Percentiles rank a stretch among this genome's conserved stretches.
These are phyloP conservation scores for Xylota segnis DNA, from an alignment of 2,888 invertebrate genomes.

Conservation along the genomic window DNA sequence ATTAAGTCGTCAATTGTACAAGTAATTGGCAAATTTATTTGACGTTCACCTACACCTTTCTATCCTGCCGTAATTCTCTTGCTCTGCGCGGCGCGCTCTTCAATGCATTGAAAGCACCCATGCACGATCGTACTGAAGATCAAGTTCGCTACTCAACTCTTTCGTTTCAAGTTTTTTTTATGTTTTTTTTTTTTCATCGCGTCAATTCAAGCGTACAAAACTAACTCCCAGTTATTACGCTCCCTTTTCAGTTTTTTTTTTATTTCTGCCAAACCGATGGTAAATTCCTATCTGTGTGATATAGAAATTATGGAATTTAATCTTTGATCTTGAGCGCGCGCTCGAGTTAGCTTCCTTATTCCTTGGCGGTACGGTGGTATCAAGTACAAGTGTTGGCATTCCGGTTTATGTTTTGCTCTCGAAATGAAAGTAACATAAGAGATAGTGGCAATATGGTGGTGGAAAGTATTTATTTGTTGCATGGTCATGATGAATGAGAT, in stretches of 20 bases:
- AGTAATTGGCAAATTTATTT: constrained; percentile 53
- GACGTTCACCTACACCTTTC: constrained; percentile 62
- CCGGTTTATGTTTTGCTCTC: constrained; percentile 33
- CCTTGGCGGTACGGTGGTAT: constrained; percentile 9
- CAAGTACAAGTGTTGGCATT: constrained; percentile 44
- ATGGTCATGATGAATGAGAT: constrained; percentile 39
- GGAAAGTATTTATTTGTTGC: constrained; percentile 37
- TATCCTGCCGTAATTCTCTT: constrained; percentile 12
- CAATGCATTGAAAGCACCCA: not conserved
- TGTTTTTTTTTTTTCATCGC: constrained; percentile 21
- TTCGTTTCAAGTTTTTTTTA: constrained; percentile 37
- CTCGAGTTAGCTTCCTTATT: constrained; percentile 50
- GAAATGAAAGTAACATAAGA: constrained; percentile 47
- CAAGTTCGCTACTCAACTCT: constrained; percentile 64
- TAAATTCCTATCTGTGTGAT: constrained; percentile 24
- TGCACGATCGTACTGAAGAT: constrained; percentile 57
- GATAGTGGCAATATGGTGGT: constrained; percentile 21
- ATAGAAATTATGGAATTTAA: constrained; percentile 58
- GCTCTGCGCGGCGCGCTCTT: too few relatives aligned
- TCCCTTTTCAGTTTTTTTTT: constrained; percentile 30
- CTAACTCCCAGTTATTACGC: constrained; percentile 28
- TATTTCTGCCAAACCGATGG: too few relatives aligned
- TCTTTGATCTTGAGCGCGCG: constrained; percentile 40
- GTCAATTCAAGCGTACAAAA: constrained; percentile 32
- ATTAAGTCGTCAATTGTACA: constrained; percentile 66